Base-by-base conservation (phyloP, 2,888 invertebrate genomes). In the Leptopilina myrica region DNA sequence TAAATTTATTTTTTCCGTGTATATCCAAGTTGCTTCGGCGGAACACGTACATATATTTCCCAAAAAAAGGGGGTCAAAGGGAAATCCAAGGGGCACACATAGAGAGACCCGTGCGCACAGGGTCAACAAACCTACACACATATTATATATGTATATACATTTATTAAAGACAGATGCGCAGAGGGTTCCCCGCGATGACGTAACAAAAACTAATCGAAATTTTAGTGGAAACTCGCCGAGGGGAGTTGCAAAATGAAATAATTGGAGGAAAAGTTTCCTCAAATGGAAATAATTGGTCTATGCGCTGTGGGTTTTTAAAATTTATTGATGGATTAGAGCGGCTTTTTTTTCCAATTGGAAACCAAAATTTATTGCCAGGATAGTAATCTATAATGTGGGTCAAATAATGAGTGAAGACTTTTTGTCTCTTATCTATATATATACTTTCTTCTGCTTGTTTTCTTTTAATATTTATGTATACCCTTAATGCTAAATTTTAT, bases 171-270 rank as follows among this genome's bases (percentile, higher is more conserved):
- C 56, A 73, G 56, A 73, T 73, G 56, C 53, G 33, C 33, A 56
- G 73, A 56, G 73, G 73, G 56, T 73, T 56, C 56, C 73, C 49
- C 49, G 49, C 6, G 73, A 56, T 73, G 73, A 73, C 73, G 73
- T 56, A 73, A 56, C 53, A 33, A 49, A 49, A 49, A 73, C 73
- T 73, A 73, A 73, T 73, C 73, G 73, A 33, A 73, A 73, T 73
- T 73, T 73, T n/a, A 33, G 26, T n/a, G 5, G 56, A 73, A 73
- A 56, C 33, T 73, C 33, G 11, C 62, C 14, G 49, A n/a, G 53
- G 73, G 73, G 73, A 56, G 56, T 43, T 56, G 33, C 73, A 56
- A 49, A 49, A 56, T 73, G 73, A 33, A 56, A 73, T 73, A 73
- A 73, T 73, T 73, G 56, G 73, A 56, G 73, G 26, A 73, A 73